phyloP scores from a whole-genome alignment of 2,113 vertebrate genomes.

The Todiramphus saurophagus region DNA sequence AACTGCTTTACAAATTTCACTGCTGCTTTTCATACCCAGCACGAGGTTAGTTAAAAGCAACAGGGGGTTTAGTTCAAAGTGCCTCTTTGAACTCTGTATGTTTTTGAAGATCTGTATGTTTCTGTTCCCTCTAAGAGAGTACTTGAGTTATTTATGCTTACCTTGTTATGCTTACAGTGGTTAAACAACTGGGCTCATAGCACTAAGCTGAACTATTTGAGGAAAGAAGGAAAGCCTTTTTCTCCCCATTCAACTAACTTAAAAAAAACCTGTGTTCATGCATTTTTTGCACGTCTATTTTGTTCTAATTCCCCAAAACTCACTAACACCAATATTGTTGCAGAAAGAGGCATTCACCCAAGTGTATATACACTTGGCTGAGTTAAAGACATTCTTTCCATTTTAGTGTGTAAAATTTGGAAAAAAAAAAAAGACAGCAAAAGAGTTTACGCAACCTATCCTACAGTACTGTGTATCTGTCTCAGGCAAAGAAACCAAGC shows the following conservation, averaged over 20 bases:
- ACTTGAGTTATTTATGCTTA: background rate
- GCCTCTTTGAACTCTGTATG: background rate
- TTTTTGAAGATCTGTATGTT: background rate
- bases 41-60: background rate
- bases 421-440: background rate
- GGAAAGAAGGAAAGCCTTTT: background rate
- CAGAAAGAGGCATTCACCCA: background rate
- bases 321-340: background rate
- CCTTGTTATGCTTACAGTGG: background rate
- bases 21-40: background rate
- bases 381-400: background rate
- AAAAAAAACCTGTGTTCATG: background rate
- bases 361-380: background rate
- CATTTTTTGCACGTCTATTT: background rate
- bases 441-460: background rate
- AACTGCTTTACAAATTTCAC: background rate
- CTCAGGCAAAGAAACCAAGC: background rate
- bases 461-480: background rate
- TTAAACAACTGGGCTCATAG: background rate
- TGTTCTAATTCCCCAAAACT: background rate
- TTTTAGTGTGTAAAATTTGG: background rate
- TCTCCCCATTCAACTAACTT: background rate
- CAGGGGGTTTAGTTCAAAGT: background rate
- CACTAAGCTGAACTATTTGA: background rate
- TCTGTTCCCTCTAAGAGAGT: background rate